These are phyloP conservation scores for Teleiodes luculella DNA, from an alignment of 2,888 invertebrate species.

Conservation along the genomic window DNA sequence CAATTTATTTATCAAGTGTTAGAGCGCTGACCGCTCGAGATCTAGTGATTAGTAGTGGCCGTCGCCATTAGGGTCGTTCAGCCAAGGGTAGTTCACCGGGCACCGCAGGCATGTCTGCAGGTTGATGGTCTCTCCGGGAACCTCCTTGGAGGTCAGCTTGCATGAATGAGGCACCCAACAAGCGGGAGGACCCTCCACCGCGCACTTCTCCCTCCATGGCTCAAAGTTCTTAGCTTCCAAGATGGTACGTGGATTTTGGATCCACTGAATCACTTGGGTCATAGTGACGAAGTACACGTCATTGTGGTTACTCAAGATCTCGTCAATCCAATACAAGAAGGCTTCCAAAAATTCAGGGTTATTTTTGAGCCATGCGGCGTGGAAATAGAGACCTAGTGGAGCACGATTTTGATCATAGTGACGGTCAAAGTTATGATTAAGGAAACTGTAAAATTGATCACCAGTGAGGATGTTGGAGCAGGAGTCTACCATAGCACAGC, in stretches of 20 bases:
- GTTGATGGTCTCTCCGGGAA: slow-evolving; percentile 95
- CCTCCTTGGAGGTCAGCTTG: slow-evolving; percentile 94
- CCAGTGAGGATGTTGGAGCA: slow-evolving; percentile 95
- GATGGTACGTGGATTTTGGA: slow-evolving; percentile 92
- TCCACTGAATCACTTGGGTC: slow-evolving; percentile 98
- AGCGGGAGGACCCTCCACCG: slow-evolving; percentile 88
- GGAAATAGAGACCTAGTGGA: slow-evolving; percentile 93
- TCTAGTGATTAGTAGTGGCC: slow-evolving; percentile 86
- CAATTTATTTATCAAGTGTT: slow-evolving; percentile 63
- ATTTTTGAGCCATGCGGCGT: slow-evolving; percentile 95
- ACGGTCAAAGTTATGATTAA: slow-evolving; percentile 95
- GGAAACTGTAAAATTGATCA: slow-evolving; percentile 96
- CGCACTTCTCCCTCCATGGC: slow-evolving; percentile 96
- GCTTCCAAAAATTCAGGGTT: slow-evolving; percentile 95
- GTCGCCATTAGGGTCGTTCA: slow-evolving; percentile 94
- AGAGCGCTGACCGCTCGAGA: slow-evolving; percentile 67
- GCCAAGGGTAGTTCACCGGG: slow-evolving; percentile 96
- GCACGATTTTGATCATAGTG: slow-evolving; percentile 95
- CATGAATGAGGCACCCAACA: slow-evolving; percentile 95
- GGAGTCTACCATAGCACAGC: slow-evolving; percentile 96
- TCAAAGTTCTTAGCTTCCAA: slow-evolving; percentile 94
- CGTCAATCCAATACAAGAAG: slow-evolving; percentile 96
- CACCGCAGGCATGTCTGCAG: slow-evolving; percentile 95
- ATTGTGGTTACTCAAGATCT: slow-evolving; percentile 88
- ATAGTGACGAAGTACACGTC: slow-evolving; percentile 97